phyloP scores from a whole-genome alignment of 2,797 vertebrate genomes.

The Caiman crocodilus region DNA sequence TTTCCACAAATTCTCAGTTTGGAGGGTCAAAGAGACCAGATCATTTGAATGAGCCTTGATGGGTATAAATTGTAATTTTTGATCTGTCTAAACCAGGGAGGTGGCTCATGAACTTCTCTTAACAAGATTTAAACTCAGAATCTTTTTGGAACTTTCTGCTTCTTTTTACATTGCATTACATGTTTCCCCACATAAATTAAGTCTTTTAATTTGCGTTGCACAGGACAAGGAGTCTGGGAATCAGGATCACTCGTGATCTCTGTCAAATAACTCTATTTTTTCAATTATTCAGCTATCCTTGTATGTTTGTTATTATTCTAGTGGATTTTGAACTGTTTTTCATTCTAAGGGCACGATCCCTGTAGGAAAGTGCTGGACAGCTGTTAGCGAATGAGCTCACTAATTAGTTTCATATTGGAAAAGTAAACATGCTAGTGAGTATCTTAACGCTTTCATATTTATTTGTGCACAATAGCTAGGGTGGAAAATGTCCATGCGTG shows the following conservation, averaged over 20 bases:
- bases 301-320: slow-evolving; percentile 53
- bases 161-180: slow-evolving; percentile 62
- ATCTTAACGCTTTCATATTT: slow-evolving; percentile 63
- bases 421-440: slow-evolving; percentile 72
- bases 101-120: slow-evolving; percentile 12
- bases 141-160: slow-evolving; percentile 47
- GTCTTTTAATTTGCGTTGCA: slow-evolving; percentile 31
- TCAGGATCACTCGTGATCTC: slow-evolving; percentile 49
- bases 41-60: neutral
- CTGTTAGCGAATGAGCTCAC: slow-evolving; percentile 76
- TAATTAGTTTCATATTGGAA: slow-evolving; percentile 74
- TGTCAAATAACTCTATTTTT: slow-evolving; percentile 67
- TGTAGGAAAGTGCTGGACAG: slow-evolving; percentile 63
- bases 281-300: slow-evolving; percentile 65
- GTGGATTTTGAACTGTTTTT: slow-evolving; percentile 36
- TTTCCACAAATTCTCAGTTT: neutral
- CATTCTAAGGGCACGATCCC: slow-evolving; percentile 38
- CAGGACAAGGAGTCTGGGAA: slow-evolving; percentile 61
- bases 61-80: neutral
- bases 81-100: neutral
- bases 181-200: slow-evolving; percentile 71
- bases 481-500: slow-evolving; percentile 53
- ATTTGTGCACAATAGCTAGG: slow-evolving; percentile 70
- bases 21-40: neutral
- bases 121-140: slow-evolving; percentile 53